Evolutionary conservation across 1,140 invertebrate species (phyloP), one percentile per base, ranked within the genome.

Genomic region (Melipona quadrifasciata): DNA sequence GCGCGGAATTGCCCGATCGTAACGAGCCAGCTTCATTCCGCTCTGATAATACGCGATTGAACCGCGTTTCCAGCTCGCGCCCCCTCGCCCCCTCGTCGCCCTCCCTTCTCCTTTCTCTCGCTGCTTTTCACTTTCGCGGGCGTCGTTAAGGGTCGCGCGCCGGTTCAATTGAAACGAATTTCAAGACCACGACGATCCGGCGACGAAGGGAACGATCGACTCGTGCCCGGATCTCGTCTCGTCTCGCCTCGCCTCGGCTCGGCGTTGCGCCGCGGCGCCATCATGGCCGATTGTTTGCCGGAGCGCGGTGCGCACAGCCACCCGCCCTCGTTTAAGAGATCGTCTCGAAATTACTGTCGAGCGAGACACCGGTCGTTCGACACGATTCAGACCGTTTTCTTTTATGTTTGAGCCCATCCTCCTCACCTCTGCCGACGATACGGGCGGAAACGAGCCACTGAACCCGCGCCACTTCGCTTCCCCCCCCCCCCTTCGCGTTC

Each of bases 381-480:
- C 68, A 39, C 74, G 80, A 77, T 88, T 87, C 80, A 80, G 67
- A 57, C 76, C 76, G 65, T 88, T 88, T 80, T 88, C 78, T 82
- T 88, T 88, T 88, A 88, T 88, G 78, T 74, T 79, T 65, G 87
- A 88, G 58, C 58, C 77, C 8, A 47, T 6, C 39, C 8, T 47
- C 0, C 6, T 8, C n/a, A n/a, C n/a, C 3, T 6, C 39, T 39
- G 3, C 39, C 77, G 82, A 76, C 82, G 82, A 88, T 88, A 88
- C 82, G 70, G 72, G 71, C 34, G 61, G 82, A 80, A 86, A 86
- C 86, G 87, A 88, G 82, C 78, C 71, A 78, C 86, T 81, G 87
- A 80, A 81, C 72, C 68, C 53, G 39, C 57, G 64, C 75, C 75
- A 70, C 83, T 87, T 84, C 79, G 61, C 31, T 71, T 67, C 55